Percentiles rank a stretch among this genome's conserved stretches.
phyloP scores from a whole-genome alignment of 2,797 vertebrate genomes.

The Tinamus major region DNA sequence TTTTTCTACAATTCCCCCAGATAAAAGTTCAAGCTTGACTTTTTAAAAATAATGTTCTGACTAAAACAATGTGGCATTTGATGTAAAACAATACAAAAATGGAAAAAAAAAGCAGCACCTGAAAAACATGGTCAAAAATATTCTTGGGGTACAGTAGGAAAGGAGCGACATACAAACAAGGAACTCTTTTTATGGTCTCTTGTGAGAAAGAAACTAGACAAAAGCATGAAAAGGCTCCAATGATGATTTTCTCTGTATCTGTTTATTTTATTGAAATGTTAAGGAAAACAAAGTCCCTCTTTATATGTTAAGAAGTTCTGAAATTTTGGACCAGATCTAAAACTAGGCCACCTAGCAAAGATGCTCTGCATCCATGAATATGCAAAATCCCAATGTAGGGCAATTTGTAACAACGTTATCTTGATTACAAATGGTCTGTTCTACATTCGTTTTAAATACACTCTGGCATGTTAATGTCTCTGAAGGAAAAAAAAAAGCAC shows the following conservation, averaged over 20 bases:
- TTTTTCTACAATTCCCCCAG: background rate
- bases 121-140: background rate
- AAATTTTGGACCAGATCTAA: background rate
- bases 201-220: background rate
- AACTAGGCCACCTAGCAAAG: background rate
- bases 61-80: background rate
- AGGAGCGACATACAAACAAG: background rate
- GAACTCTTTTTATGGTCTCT: background rate
- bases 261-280: background rate
- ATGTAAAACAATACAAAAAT: background rate
- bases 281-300: accelerated
- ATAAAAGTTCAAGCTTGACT: background rate
- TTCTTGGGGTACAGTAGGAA: background rate
- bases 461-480: background rate
- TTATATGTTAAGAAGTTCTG: background rate
- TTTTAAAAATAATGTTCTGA: background rate
- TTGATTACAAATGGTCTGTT: background rate
- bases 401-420: background rate
- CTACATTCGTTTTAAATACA: background rate
- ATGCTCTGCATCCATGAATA: background rate
- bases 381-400: background rate
- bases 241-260: background rate
- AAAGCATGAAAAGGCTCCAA: background rate
- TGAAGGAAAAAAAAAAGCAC: background rate
- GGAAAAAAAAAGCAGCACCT: background rate